Percentiles rank a stretch among this genome's conserved stretches.
Conservation (phyloP, 1,140 invertebrate species). For the Vanessa tameamea region DNA sequence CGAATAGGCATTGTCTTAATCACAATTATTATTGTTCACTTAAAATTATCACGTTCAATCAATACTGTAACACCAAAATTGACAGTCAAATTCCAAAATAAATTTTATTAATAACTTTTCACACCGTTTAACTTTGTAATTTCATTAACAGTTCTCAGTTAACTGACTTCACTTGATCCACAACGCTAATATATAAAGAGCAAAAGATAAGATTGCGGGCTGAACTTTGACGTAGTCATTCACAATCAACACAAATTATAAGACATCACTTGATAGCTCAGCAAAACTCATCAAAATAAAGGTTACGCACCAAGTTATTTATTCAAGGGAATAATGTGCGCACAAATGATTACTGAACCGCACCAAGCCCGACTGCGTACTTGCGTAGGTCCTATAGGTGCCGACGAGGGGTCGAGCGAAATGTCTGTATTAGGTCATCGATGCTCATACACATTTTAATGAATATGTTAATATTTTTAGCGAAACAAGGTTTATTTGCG, state of each 20-base stretch:
- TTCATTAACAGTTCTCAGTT: constrained; percentile 57
- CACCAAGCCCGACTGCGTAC: constrained; percentile 35
- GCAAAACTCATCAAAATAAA: constrained; percentile 66
- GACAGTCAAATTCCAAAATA: constrained; percentile 12
- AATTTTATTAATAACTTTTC: constrained; percentile 12
- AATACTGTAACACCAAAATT: constrained; percentile 30
- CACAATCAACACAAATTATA: constrained; percentile 74
- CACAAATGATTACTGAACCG: constrained; percentile 42
- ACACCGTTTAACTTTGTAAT: constrained; percentile 17
- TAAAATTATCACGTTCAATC: constrained; percentile 39
- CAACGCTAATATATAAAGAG: constrained; percentile 77
- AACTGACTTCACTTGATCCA: constrained; percentile 72
- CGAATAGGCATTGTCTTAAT: constrained; percentile 64
- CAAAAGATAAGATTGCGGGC: constrained; percentile 73
- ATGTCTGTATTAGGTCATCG: constrained; percentile 42
- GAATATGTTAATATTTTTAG: constrained; percentile 64
- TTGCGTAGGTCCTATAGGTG: constrained; percentile 48
- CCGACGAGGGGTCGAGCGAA: constrained; percentile 51
- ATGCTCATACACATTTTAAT: constrained; percentile 62
- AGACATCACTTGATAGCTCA: constrained; percentile 62
- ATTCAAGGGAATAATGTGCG: constrained; percentile 48
- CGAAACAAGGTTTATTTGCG: constrained; percentile 24
- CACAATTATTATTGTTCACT: constrained; percentile 42
- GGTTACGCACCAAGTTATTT: constrained; percentile 62
- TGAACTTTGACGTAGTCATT: constrained; percentile 73